Conservation (phyloP, 2,797 vertebrate genomes). For the Sitta carolinensis region DNA sequence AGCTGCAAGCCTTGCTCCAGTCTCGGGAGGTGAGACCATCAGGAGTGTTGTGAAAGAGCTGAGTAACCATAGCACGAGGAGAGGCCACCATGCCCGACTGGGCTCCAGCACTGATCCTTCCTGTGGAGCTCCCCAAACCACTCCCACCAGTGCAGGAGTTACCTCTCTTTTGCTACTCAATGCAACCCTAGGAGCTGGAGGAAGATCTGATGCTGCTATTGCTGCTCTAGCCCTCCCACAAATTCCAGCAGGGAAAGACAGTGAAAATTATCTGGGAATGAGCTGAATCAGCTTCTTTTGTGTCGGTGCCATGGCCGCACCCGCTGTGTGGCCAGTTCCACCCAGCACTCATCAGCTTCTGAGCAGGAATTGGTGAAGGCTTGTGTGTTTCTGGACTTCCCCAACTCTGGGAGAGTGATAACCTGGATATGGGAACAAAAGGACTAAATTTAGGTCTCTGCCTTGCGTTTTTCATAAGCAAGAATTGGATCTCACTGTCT, state of each 20-base stretch:
- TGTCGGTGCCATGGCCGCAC: not conserved
- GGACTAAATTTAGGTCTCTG: not conserved
- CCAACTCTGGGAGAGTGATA: fast-evolving
- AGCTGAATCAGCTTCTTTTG: constrained; percentile 64
- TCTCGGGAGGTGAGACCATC: not conserved
- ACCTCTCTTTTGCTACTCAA: not conserved
- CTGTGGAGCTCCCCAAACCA: constrained; percentile 27
- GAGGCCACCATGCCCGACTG: not conserved
- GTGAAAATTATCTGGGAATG: constrained; percentile 64
- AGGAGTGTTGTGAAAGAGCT: constrained; percentile 16
- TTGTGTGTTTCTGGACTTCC: not conserved
- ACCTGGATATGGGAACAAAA: not conserved
- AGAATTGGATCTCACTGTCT: not conserved
- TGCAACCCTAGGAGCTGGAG: not conserved
- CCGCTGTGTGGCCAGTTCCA: constrained; percentile 45
- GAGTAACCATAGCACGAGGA: not conserved
- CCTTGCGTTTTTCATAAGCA: not conserved
- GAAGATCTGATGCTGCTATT: constrained; percentile 33
- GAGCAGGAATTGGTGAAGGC: constrained; percentile 4
- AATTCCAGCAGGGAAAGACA: constrained; percentile 54
- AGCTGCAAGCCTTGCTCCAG: not conserved
- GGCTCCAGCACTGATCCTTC: not conserved
- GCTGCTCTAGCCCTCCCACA: constrained; percentile 34
- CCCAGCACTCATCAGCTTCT: constrained; percentile 26
- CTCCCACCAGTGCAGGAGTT: constrained; percentile 1